phyloP scores from a whole-genome alignment of 2,888 invertebrate species.

The Eubasilissa splendida region DNA sequence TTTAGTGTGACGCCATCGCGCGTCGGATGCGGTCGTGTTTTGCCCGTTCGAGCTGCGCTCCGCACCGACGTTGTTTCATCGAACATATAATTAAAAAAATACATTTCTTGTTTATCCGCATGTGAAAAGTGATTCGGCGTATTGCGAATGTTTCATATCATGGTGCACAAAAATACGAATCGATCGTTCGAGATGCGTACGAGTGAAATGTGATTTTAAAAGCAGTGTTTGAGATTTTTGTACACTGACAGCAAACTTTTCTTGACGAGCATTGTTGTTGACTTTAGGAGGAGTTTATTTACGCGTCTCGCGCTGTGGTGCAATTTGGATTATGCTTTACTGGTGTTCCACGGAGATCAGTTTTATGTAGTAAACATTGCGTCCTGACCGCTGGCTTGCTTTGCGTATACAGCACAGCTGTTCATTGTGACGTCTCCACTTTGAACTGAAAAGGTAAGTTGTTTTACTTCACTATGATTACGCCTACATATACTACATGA shows the following conservation, averaged over 20 bases:
- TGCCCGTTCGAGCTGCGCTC: neutral
- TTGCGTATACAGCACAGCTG: constrained; percentile 21
- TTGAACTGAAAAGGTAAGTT: constrained; percentile 27
- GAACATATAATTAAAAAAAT: constrained; percentile 22
- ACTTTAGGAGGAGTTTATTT: constrained; percentile 31
- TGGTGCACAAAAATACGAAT: constrained; percentile 8
- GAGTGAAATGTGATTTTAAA: constrained; percentile 34
- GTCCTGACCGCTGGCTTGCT: constrained; percentile 16
- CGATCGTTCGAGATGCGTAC: constrained; percentile 18
- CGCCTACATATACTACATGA: neutral
- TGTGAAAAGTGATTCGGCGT: constrained; percentile 28
- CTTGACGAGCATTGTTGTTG: constrained; percentile 21
- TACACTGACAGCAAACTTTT: constrained; percentile 35
- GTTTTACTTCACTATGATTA: constrained; percentile 9
- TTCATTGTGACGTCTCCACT: constrained; percentile 23
- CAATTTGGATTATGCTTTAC: constrained; percentile 20
- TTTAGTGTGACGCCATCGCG: constrained; percentile 50
- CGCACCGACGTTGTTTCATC: constrained; percentile 16
- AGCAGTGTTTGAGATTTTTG: constrained; percentile 24
- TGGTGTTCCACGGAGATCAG: constrained; percentile 13
- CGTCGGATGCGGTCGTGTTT: constrained; percentile 40
- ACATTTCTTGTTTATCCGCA: constrained; percentile 22
- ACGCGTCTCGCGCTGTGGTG: constrained; percentile 22
- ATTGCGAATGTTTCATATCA: neutral
- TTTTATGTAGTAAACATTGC: constrained; percentile 26